Base-by-base conservation (phyloP, 2,888 invertebrate species). In the Scaptomyza polygonia region DNA sequence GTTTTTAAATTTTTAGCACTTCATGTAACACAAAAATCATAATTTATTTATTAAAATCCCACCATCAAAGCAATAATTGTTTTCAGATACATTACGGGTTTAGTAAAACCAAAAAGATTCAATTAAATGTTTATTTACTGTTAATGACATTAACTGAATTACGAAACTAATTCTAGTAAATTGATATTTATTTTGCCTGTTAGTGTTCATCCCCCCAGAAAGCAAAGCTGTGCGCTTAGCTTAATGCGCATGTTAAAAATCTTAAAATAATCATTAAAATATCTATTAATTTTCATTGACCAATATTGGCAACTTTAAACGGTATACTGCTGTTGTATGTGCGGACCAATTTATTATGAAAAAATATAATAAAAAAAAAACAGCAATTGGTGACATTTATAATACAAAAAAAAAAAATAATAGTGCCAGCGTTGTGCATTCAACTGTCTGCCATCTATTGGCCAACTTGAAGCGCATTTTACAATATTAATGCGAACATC, bases 271-370 rank as follows among this genome's bases (percentile, higher is more conserved):
- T 79, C 74, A 77, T 71, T 86, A 77, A 83, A 80, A 68, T 58
- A 67, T 61, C 78, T 69, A 83, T 88, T 77, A 71, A 88, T 67
- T 72, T 88, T 70, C 58, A 88, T 79, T 65, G 53, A 40, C 42
- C n/a, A 34, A 32, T 14, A 56, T 36, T 44, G 53, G 12, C 16
- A 34, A 34, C 25, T 25, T 30, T 12, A 21, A 3, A 3, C 18
- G 9, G 1, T 29, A 7, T 9, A 25, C 25, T 25, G 25, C 4
- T 21, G 1, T 21, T 21, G 4, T 25, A 25, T 25, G 25, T 4
- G 25, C 4, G 25, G n/a, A n/a, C 34, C 6, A 6, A n/a, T 34
- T n/a, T 34, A n/a, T 36, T 14, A 5, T n/a, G n/a, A n/a, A n/a
- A n/a, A 14, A 1, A 34, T 34, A 4, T 29, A 9, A 29, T 29